Percentiles rank a stretch among this genome's conserved stretches.
These are phyloP conservation scores for Phylloscopus collybita DNA, from an alignment of 2,797 vertebrate species.

Conservation along the genomic window DNA sequence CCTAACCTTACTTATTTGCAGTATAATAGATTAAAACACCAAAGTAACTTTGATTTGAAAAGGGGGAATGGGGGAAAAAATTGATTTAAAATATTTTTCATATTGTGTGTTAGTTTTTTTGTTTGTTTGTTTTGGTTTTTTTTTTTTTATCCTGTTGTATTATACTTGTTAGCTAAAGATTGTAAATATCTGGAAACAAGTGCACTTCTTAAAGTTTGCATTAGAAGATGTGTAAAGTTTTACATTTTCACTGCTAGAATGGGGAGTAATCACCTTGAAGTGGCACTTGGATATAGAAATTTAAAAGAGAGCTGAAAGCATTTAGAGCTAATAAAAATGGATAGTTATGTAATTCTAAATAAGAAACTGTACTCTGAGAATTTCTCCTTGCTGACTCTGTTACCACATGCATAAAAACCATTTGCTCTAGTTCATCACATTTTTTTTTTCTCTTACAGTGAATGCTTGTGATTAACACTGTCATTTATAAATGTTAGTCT, in stretches of 20 bases:
- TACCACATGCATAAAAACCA: background rate
- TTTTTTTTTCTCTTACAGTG: background rate
- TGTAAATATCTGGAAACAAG: background rate
- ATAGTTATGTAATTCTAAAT: background rate
- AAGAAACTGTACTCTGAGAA: background rate
- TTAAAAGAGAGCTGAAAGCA: background rate
- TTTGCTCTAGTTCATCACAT: background rate
- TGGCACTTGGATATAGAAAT: background rate
- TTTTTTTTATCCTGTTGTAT: background rate
- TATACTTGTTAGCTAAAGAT: background rate
- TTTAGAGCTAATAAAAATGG: background rate
- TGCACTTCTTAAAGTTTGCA: background rate
- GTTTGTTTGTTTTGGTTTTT: fast-evolving
- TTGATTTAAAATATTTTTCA: background rate
- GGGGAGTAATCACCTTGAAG: background rate
- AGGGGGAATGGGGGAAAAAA: background rate
- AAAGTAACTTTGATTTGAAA: background rate
- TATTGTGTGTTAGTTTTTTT: fast-evolving
- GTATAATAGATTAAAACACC: background rate
- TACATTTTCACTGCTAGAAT: background rate
- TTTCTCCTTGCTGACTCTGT: slow-evolving; percentile 6
- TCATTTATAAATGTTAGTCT: slow-evolving; percentile 10
- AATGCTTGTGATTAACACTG: background rate
- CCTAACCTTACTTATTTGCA: background rate
- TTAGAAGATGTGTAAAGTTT: background rate